phyloP scores from a whole-genome alignment of 2,888 invertebrate genomes.

The Cecidostiba fungosa region DNA sequence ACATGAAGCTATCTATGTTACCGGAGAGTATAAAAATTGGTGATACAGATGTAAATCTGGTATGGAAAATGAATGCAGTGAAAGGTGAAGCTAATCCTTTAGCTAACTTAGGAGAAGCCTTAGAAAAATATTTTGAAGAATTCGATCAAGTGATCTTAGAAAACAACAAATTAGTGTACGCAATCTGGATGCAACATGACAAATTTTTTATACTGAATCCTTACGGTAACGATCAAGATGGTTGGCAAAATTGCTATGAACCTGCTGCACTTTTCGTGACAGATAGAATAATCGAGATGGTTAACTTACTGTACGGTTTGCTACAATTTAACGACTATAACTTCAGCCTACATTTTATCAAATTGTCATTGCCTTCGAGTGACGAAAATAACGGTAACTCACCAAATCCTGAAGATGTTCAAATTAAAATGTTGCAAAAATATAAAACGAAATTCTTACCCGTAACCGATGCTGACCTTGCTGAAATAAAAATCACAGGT shows the following conservation, averaged over 20 bases:
- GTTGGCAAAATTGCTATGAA: slow-evolving; percentile 71
- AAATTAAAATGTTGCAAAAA: slow-evolving; percentile 62
- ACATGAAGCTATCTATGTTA: slow-evolving; percentile 72
- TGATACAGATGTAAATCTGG: slow-evolving; percentile 68
- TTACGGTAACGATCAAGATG: slow-evolving; percentile 74
- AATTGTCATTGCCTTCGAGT: background rate
- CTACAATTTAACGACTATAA: slow-evolving; percentile 73
- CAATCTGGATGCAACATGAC: slow-evolving; percentile 71
- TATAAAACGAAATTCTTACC: slow-evolving; percentile 73
- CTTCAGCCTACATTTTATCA: slow-evolving; percentile 72
- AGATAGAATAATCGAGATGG: slow-evolving; percentile 71
- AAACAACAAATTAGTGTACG: slow-evolving; percentile 73
- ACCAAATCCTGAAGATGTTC: slow-evolving; percentile 59
- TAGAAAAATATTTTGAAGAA: slow-evolving; percentile 73
- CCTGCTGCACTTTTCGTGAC: slow-evolving; percentile 71
- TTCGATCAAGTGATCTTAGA: slow-evolving; percentile 73
- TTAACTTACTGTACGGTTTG: slow-evolving; percentile 71
- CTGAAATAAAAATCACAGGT: background rate
- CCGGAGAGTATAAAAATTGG: slow-evolving; percentile 71
- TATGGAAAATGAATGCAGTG: slow-evolving; percentile 67
- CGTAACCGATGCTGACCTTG: slow-evolving; percentile 71
- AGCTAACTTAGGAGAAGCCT: slow-evolving; percentile 75
- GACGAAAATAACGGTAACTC: background rate
- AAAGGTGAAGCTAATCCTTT: slow-evolving; percentile 73
- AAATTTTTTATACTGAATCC: slow-evolving; percentile 75